These are phyloP conservation scores for Calameuta filiformis DNA, from an alignment of 2,888 invertebrate species.

Conservation along the genomic window DNA sequence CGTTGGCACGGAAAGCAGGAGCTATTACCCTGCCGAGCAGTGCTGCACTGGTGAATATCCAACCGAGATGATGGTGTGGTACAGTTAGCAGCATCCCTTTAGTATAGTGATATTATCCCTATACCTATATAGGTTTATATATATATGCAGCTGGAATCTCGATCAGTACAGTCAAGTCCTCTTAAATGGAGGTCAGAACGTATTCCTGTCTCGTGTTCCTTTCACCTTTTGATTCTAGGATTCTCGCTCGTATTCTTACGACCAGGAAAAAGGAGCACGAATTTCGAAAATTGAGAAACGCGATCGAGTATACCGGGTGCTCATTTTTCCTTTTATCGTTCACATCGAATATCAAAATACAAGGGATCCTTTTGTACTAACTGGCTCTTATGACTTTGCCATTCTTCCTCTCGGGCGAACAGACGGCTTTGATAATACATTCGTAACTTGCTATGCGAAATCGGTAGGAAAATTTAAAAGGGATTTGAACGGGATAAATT, in stretches of 20 bases:
- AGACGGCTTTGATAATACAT: slow-evolving; percentile 11
- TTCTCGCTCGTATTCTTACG: not conserved
- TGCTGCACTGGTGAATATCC: slow-evolving; percentile 28
- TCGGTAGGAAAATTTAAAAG: slow-evolving; percentile 13
- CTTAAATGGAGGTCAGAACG: not conserved
- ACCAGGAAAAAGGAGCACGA: not conserved
- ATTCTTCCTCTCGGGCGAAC: not conserved
- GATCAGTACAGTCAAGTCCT: not conserved
- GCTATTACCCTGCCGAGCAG: slow-evolving; percentile 30
- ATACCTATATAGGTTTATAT: not conserved
- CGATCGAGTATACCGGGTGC: not conserved
- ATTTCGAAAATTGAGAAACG: not conserved
- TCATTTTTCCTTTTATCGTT: not conserved
- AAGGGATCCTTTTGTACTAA: not conserved
- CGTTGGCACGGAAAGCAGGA: slow-evolving; percentile 14
- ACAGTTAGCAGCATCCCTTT: not conserved
- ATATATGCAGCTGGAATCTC: not conserved
- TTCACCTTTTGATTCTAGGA: not conserved
- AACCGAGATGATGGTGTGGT: slow-evolving; percentile 1
- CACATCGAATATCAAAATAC: not conserved
- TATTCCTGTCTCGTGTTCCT: not conserved
- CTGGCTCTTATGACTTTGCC: not conserved
- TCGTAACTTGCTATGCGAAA: slow-evolving; percentile 9
- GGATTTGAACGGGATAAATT: slow-evolving; percentile 14
- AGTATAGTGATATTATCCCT: not conserved